Base-by-base conservation (phyloP, 2,888 invertebrate species). In the Drosophila robusta region DNA sequence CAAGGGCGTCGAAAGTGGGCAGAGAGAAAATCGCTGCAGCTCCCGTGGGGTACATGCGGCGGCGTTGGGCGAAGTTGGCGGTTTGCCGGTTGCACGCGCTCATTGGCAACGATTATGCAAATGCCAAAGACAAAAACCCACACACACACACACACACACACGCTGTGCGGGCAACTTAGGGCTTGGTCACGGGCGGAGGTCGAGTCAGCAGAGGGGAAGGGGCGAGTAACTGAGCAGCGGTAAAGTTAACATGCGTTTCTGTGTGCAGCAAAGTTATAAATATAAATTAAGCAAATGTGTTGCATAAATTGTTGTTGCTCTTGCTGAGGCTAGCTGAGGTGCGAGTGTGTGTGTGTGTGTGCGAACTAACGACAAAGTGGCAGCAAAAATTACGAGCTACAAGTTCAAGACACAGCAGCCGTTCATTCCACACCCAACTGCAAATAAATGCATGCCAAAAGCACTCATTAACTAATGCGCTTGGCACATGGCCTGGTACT, bases 281-380 rank as follows among this genome's bases (percentile, higher is more conserved):
- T 88, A 88, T 88, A 84, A 86, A 84, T 84, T 84, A 84, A 84
- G 89, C 84, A 88, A 84, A 84, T 88, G 89, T 83, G 80, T 80
- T 86, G 87, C 70, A 78, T 84, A 84, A 84, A 86, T 80, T 84
- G 80, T 77, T 81, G 68, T 74, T 85, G 82, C 63, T 74, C 52
- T 61, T 58, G 26, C 69, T 55, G 61, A 51, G 34, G 34, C 63
- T 49, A 41, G 56, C 73, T 50, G 54, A 65, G 69, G 61, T 65
- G 62, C 57, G 61, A 36, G 42, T 24, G 16, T 24, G 9, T 12
- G n/a, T 34, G 14, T 18, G 51, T n/a, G 68, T 56, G 62, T 50
- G 36, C 22, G 44, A 42, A 52, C 45, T 52, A 73, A 58, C 67
- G 70, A 68, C 63, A 74, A 84, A 75, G 71, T 86, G 83, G 76